Percentiles rank a stretch among this genome's conserved stretches.
phyloP scores from a whole-genome alignment of 2,888 invertebrate species.

The Caenorhabditis zanzibari region DNA sequence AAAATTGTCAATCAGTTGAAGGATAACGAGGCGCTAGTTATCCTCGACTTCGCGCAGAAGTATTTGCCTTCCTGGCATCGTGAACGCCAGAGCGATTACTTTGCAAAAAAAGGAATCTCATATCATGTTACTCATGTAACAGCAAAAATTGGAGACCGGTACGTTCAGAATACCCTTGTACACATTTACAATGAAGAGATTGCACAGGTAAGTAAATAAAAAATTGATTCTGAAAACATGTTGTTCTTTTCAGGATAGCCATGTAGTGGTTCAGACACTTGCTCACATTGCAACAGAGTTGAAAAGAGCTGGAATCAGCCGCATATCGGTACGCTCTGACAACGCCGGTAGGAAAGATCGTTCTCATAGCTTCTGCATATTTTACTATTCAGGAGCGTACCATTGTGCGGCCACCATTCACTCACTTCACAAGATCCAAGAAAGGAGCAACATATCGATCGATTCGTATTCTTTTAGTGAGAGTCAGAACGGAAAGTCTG shows the following conservation, averaged over 20 bases:
- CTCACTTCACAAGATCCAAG: not conserved
- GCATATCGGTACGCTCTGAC: not conserved
- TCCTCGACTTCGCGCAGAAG: constrained; percentile 34
- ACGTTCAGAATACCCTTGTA: not conserved
- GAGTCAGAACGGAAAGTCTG: constrained; percentile 26
- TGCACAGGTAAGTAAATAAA: not conserved
- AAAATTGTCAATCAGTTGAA: constrained; percentile 5
- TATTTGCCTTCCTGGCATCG: not conserved
- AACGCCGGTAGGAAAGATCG: constrained; percentile 15
- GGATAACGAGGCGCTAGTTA: constrained; percentile 24
- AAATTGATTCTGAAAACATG: not conserved
- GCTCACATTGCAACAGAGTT: not conserved
- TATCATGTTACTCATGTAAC: constrained; percentile 8
- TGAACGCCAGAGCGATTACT: constrained; percentile 6
- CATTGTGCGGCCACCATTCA: constrained; percentile 17
- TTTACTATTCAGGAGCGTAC: constrained; percentile 26
- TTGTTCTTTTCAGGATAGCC: not conserved
- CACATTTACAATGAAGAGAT: constrained; percentile 3
- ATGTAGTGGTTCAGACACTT: not conserved
- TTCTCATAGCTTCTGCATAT: not conserved
- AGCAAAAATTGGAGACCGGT: not conserved
- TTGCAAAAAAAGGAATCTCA: not conserved
- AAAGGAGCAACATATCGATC: not conserved
- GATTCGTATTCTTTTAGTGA: constrained; percentile 9
- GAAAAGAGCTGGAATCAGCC: constrained; percentile 3